Conservation (phyloP, 2,797 vertebrate species). For the Oreortyx pictus region DNA sequence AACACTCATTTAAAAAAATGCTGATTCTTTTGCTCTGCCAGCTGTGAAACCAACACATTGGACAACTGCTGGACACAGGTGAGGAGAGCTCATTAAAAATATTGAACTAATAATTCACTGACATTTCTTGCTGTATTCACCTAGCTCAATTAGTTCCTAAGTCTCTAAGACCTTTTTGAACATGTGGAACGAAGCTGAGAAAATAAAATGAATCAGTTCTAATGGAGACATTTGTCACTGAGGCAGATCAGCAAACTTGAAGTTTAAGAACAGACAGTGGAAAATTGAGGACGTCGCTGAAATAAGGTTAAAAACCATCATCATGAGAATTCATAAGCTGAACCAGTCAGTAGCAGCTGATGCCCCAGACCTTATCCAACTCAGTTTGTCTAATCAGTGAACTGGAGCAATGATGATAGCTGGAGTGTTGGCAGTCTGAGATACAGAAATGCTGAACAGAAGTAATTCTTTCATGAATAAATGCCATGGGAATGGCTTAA, state of each 20-base stretch:
- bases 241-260: not conserved
- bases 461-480: constrained; percentile 15
- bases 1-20: constrained; percentile 3
- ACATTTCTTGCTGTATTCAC: constrained; percentile 44
- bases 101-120: constrained; percentile 48
- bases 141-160: constrained; percentile 41
- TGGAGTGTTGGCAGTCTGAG: not conserved
- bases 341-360: constrained; percentile 10
- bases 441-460: not conserved
- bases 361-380: not conserved
- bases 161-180: constrained; percentile 42
- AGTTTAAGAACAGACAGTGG: not conserved
- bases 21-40: constrained; percentile 15
- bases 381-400: not conserved
- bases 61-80: constrained; percentile 9
- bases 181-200: constrained; percentile 11
- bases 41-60: not conserved
- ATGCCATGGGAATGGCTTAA: not conserved
- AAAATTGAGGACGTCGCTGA: not conserved
- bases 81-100: constrained; percentile 38
- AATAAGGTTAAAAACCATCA: constrained; percentile 19
- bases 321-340: not conserved
- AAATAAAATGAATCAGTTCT: constrained; percentile 54
- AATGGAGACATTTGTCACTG: not conserved
- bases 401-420: not conserved